Base-by-base conservation (phyloP, 35 echinoderm and acorn worm genomes). In the Ophioderma brevispina region DNA sequence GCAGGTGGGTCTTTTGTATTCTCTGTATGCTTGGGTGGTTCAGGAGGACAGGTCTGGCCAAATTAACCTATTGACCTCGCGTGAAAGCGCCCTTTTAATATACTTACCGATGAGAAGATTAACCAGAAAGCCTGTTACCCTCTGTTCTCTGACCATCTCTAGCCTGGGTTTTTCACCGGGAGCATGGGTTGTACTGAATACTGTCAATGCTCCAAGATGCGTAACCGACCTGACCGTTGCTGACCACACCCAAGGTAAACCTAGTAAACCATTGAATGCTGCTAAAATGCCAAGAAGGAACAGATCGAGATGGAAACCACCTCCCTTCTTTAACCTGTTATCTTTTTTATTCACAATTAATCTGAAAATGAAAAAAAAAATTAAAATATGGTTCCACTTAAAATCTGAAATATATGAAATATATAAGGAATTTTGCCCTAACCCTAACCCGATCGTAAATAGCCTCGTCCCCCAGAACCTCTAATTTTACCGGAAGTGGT, bases 311-410 rank as follows among this genome's bases (percentile, higher is more conserved):
- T 96, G 94, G 78, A 81, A 96, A 0, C 94, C 94, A 28, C 86
- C 85, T 0, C 94, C 94, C 50, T 96, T 96, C 52, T 76, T 82
- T 1, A 96, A 38, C 35, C 84, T 86, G 78, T 96, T 89, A 34
- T 92, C 94, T 64, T 96, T 96, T 43, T 96, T 96, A 78, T 96
- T 96, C 0, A 96, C 37, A 38, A 96, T 96, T 28, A 96, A 75
- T 35, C 94, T 96, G 76, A 33, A 87, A 33, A 34, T 1, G 31
- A 80, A 86, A 83, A 0, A 28, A 36, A 87, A 46, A 46, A n/a
- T n/a, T n/a, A n/a, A n/a, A n/a, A n/a, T n/a, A n/a, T n/a, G n/a
- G n/a, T n/a, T n/a, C n/a, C n/a, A n/a, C n/a, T n/a, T n/a, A n/a
- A n/a, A n/a, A n/a, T n/a, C n/a, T n/a, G n/a, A n/a, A n/a, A n/a